Base-by-base conservation (phyloP, 2,797 vertebrate genomes). In the Limosa lapponica region DNA sequence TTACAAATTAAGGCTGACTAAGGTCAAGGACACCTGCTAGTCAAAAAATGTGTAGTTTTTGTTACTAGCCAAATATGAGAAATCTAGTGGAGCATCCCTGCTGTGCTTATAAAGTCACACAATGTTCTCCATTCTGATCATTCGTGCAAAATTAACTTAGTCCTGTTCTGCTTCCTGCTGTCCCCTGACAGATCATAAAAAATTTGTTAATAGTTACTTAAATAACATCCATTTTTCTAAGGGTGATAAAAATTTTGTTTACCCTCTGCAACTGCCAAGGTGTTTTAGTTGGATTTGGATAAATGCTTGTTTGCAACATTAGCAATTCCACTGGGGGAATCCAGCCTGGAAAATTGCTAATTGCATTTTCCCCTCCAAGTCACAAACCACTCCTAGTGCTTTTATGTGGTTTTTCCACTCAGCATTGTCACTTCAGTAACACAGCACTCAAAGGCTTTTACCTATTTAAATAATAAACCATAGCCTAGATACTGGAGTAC, bases 21-120 rank as follows among this genome's bases (percentile, higher is more conserved):
- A 85, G 81, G 84, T 92, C 81, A 93, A 83, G 93, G 86, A 97
- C 96, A 97, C 97, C 96, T 97, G 83, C 95, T 90, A 96, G 84
- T 74, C 58, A 88, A 83, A 91, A 88, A 86, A 91, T 64, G 71
- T 17, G 34, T 71, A 57, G 61, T 55, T 95, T 79, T 94, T 87
- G 15, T 91, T 91, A 55, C 55, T 77, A 84, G 61, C 34, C 70
- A 93, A 93, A 90, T 73, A 77, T 12, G 23, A 84, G 72, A 75
- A 69, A 85, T 82, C 77, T 75, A 79, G 41, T 36, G 52, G 54
- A 74, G 34, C 48, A 27, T 92, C 54, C 96, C 95, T 77, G 70
- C 72, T 96, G 95, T 65, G 84, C 41, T 92, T 90, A 67, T 30
- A 74, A 91, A 93, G 74, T 78, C 85, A 95, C 69, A 79, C 1